Evolutionary conservation across 2,888 invertebrate species (phyloP).

Genomic region (Volucella inanis): DNA sequence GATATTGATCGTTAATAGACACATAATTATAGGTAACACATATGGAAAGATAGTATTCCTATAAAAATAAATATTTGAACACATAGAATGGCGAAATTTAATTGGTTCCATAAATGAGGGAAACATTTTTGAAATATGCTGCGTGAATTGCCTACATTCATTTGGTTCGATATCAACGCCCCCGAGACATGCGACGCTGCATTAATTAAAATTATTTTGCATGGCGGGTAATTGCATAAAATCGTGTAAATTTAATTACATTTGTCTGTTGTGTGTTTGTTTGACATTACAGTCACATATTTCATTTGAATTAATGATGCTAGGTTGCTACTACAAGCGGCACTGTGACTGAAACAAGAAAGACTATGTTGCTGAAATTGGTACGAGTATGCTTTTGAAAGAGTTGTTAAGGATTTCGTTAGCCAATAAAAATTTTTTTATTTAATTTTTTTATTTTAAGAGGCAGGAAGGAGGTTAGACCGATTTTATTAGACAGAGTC

Average conservation of each 20-base stretch:
- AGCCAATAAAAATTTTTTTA: no score
- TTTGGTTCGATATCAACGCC: constrained; percentile 45
- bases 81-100: constrained; percentile 21
- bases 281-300: constrained; percentile 45
- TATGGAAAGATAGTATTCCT: background rate
- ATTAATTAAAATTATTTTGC: constrained; percentile 67
- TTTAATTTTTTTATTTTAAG: no score
- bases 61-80: background rate
- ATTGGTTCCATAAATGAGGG: constrained; percentile 40
- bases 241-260: constrained; percentile 60
- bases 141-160: constrained; percentile 41
- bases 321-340: background rate
- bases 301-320: constrained; percentile 32
- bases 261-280: constrained; percentile 35
- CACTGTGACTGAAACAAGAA: background rate
- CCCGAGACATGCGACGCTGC: constrained; percentile 57
- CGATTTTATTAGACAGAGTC: no score
- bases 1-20: constrained; percentile 23
- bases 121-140: constrained; percentile 57
- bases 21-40: constrained; percentile 7
- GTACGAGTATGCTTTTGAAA: no score
- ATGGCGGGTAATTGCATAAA: constrained; percentile 60
- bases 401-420: no score
- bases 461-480: no score
- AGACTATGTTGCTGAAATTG: no score